phyloP scores from a whole-genome alignment of 2,113 vertebrate species.

The Formicarius rufipectus region DNA sequence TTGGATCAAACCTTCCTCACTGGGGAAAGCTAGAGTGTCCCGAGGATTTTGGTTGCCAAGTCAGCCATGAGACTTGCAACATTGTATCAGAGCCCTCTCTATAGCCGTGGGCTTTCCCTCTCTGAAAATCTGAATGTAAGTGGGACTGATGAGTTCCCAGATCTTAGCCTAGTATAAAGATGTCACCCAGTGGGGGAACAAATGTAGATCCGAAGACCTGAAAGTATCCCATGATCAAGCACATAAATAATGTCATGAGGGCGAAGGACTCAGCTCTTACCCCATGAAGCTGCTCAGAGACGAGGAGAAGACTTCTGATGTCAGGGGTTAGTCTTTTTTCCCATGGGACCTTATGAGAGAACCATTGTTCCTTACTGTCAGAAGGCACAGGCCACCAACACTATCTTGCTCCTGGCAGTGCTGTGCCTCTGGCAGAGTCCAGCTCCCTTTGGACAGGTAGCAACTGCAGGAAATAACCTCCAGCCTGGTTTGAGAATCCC shows the following conservation, averaged over 20 bases:
- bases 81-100: neutral
- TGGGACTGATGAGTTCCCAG: neutral
- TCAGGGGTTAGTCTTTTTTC: neutral
- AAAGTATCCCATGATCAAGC: neutral
- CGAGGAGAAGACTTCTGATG: neutral
- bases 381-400: neutral
- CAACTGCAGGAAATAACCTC: neutral
- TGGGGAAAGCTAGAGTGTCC: neutral
- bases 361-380: neutral
- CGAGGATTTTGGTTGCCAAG: neutral
- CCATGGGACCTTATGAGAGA: accelerated
- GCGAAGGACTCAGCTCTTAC: neutral
- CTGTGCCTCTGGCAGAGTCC: neutral
- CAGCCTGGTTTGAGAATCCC: neutral
- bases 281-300: neutral
- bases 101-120: neutral
- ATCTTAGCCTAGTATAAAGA: neutral
- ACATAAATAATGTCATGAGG: neutral
- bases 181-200: neutral
- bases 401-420: neutral
- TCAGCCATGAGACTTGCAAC: neutral
- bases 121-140: neutral
- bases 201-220: neutral
- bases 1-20: neutral
- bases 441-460: neutral